A percentile compares a stretch with the other conserved stretches of the same genome.
These are phyloP conservation scores for Rhynchonycteris naso DNA, from an alignment of 2,797 vertebrate genomes.

Conservation along the genomic window DNA sequence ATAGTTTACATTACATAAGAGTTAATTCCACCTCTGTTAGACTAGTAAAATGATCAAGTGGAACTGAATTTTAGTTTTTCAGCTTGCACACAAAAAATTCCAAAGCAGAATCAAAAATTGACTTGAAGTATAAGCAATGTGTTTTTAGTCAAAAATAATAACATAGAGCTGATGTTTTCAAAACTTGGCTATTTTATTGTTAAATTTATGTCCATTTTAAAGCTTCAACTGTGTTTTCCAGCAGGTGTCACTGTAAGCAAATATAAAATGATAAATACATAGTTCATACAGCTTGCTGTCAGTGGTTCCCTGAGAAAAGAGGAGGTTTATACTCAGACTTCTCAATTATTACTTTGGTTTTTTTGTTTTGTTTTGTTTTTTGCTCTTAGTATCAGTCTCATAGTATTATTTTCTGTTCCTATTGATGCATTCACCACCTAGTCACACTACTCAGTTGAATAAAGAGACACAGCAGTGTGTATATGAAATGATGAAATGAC, in stretches of 20 bases:
- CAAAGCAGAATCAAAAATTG: constrained; percentile 55
- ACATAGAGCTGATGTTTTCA: constrained; percentile 4
- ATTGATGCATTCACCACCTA: neutral
- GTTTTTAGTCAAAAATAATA: constrained; percentile 45
- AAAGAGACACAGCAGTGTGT: neutral
- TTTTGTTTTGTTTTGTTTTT: neutral
- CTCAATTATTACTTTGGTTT: constrained; percentile 42
- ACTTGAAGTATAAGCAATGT: constrained; percentile 7
- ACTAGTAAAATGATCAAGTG: constrained; percentile 37
- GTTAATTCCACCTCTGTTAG: constrained; percentile 44
- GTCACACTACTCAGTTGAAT: neutral
- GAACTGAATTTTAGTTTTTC: constrained; percentile 52
- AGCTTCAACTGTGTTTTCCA: constrained; percentile 80
- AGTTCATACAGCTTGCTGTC: neutral
- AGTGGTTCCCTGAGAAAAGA: constrained; percentile 56
- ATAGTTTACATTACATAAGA: constrained; percentile 9
- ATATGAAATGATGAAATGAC: neutral
- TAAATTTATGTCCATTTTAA: constrained; percentile 61
- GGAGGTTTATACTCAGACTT: constrained; percentile 41
- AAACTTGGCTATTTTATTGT: constrained; percentile 61
- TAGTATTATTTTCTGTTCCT: neutral
- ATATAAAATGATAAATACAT: constrained; percentile 79
- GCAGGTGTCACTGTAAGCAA: constrained; percentile 90
- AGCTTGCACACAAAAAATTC: constrained; percentile 28
- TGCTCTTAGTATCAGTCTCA: neutral